Conservation (phyloP, 2,113 vertebrate species). For the Takifugu flavidus region DNA sequence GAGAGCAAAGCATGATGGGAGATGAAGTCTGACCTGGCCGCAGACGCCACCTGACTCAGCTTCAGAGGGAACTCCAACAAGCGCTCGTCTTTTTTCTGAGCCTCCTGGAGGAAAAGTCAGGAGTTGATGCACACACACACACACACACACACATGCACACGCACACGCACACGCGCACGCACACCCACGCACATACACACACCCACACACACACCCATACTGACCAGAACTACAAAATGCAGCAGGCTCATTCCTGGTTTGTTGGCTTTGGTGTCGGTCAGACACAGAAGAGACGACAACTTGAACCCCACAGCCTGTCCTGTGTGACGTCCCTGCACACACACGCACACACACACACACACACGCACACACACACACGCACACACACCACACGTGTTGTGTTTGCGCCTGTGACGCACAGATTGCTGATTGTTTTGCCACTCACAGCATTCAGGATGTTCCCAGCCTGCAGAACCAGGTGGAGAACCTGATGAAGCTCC, state of each 20-base stretch:
- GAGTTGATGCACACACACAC: background rate
- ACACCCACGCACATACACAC: background rate
- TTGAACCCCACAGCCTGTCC: constrained; percentile 96
- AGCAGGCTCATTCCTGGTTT: constrained; percentile 95
- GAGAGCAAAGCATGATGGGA: background rate
- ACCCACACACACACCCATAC: constrained; percentile 18
- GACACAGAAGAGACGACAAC: constrained; percentile 88
- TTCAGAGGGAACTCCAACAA: constrained; percentile 64
- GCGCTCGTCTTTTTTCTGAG: constrained; percentile 54
- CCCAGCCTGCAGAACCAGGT: constrained; percentile 94
- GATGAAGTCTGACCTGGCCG: constrained; percentile 45
- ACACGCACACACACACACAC: background rate
- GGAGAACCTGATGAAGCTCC: constrained; percentile 89
- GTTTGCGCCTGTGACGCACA: background rate
- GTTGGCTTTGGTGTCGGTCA: constrained; percentile 94
- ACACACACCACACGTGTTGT: background rate
- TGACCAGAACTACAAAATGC: constrained; percentile 93
- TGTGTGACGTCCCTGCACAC: constrained; percentile 85
- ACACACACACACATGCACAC: constrained; percentile 3
- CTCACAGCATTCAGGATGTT: constrained; percentile 95
- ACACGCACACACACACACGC: constrained; percentile 1
- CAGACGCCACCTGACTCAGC: constrained; percentile 44
- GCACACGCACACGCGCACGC: background rate
- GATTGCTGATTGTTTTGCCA: no score
- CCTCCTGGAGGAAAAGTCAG: constrained; percentile 33